Conservation (phyloP, 2,888 invertebrate genomes). For the Mythimna ferrago region DNA sequence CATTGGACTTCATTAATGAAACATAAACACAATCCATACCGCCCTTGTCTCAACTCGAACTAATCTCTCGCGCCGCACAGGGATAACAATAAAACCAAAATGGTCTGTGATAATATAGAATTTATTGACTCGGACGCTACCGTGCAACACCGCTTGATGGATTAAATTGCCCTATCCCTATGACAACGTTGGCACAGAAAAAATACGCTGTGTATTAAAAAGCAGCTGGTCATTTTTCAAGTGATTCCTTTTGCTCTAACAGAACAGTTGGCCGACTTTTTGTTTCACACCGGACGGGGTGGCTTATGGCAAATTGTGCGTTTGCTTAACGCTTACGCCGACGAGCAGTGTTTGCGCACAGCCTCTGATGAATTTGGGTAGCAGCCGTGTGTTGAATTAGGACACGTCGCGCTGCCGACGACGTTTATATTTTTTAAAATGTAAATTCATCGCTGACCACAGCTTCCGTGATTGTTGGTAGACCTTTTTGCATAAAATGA, state of each 20-base stretch:
- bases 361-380: constrained; percentile 84
- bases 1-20: constrained; percentile 24
- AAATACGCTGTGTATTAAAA: constrained; percentile 89
- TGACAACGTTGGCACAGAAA: constrained; percentile 90
- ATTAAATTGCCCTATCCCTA: constrained; percentile 91
- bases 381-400: constrained; percentile 84
- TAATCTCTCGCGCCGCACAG: constrained; percentile 79
- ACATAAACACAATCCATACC: constrained; percentile 43
- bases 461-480: constrained; percentile 43
- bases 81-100: constrained; percentile 88
- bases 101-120: constrained; percentile 87
- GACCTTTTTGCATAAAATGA: constrained; percentile 34
- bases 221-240: constrained; percentile 91
- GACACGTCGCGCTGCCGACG: constrained; percentile 73
- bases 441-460: constrained; percentile 65
- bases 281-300: constrained; percentile 66
- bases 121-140: constrained; percentile 87
- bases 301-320: constrained; percentile 79
- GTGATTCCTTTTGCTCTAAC: constrained; percentile 89
- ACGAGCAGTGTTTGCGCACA: constrained; percentile 80
- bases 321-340: constrained; percentile 79
- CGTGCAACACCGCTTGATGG: constrained; percentile 87
- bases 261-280: constrained; percentile 82
- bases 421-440: constrained; percentile 68
- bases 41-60: constrained; percentile 67